Base-by-base conservation (phyloP, 2,888 invertebrate genomes). In the Copidosoma aretas region DNA sequence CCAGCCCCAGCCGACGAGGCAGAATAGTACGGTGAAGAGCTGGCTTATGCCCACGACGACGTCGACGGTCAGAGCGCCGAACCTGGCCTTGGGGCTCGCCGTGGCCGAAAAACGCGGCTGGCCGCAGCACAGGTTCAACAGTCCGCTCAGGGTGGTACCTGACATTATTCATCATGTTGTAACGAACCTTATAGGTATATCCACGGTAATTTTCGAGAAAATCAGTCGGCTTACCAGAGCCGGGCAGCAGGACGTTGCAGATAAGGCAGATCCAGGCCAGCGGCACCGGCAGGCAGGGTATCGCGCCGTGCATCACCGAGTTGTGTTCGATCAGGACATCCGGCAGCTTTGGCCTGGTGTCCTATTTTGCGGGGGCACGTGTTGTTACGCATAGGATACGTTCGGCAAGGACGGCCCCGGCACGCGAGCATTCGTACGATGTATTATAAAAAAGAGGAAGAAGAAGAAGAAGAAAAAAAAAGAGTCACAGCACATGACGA, bases 1-100 rank as follows among this genome's bases (percentile, higher is more conserved):
- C 98, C 98, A 98, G 75, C 97, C 97, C 97, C 97, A 98, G 21
- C 98, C 94, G 52, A 95, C 96, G 63, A 96, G 89, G 79, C 97
- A 93, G 86, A 98, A 97, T 64, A 97, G 88, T 63, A 97, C 93
- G 25, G 97, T 97, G 86, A 97, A 95, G 77, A 95, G 86, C 85
- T 98, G 98, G 21, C 94, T 91, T 66, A 92, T 87, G 0, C 95
- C 97, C 67, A 97, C 94, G 75, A 95, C 85, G 46, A 92, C 84
- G 84, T 97, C 93, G 71, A 97, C 92, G 73, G 95, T 87, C 76
- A 97, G 89, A 1, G 95, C 90, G 25, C 93, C 93, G 75, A 94
- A 86, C 73, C 94, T 87, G 59, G 91, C 89, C 77, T 89, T 91
- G 17, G 90, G 88, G 72, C 91, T 90, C 77, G 95, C 94, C 76